Evolutionary conservation across 2,888 invertebrate genomes (phyloP), one percentile per base, ranked within the genome.

Genomic region (Leucania comma): DNA sequence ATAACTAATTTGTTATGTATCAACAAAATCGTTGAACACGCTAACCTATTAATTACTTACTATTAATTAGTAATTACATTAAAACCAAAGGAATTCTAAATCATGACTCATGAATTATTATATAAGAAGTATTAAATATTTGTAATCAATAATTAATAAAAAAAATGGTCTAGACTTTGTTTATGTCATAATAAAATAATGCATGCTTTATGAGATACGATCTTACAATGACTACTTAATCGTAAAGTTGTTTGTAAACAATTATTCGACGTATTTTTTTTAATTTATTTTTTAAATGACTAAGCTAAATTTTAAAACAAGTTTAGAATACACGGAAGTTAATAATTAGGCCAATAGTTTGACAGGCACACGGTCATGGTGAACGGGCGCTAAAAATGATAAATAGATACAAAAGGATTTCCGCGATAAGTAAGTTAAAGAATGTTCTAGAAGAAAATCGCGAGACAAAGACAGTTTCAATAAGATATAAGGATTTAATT

Each of bases 221-320:
- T 38, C 20, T n/a, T 5, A 51, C 17, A 42, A 1, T 26, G 62
- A 69, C 69, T 29, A 50, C 75, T 61, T 35, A 46, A 26, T 60
- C 8, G 6, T 35, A 6, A 56, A 42, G 46, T 59, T 78, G 71
- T 78, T 75, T 75, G 65, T 70, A 80, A 75, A 78, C 77, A 80
- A 54, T 17, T 24, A 24, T 46, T 26, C 0, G 2, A 32, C 8
- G 5, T 5, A 22, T 62, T 70, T 75, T 76, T 68, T 12, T 46
- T 53, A 26, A 22, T 53, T 3, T 29, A 3, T 14, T 38, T 38
- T 38, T 38, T 38, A 17, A 46, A 68, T 67, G 63, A 70, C 62
- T 65, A 38, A 63, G 38, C 46, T 8, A 70, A 66, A 32, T 0
- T 50, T 61, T 10, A 22, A 62, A 75, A 80, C 81, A 3, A 26